Conservation (phyloP, 2,888 invertebrate genomes). For the Chrysotoxum bicinctum region DNA sequence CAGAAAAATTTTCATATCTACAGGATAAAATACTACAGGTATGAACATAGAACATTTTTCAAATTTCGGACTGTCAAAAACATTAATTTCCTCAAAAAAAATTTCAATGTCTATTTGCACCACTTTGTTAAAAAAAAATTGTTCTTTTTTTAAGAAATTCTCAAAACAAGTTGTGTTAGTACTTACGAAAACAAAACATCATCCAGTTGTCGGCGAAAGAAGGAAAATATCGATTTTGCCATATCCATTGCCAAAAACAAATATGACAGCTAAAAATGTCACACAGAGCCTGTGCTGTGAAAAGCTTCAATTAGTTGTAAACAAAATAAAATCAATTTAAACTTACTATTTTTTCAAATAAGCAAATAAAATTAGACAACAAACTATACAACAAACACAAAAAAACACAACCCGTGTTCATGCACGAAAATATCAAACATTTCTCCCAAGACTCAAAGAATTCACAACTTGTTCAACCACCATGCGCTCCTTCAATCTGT, state of each 20-base stretch:
- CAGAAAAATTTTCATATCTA: no score
- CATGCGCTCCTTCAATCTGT: slow-evolving; percentile 51
- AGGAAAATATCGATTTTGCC: slow-evolving; percentile 61
- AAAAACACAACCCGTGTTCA: slow-evolving; percentile 11
- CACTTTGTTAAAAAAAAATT: slow-evolving; percentile 2
- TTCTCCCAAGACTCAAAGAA: slow-evolving; percentile 44
- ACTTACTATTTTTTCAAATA: slow-evolving; percentile 17
- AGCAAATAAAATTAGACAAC: background rate
- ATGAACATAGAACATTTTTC: no score
- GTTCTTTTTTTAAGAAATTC: background rate
- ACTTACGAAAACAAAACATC: slow-evolving; percentile 56
- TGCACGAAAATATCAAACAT: slow-evolving; percentile 45
- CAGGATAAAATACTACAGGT: no score
- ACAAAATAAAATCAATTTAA: background rate
- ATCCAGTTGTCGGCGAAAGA: slow-evolving; percentile 47
- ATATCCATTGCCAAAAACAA: slow-evolving; percentile 19
- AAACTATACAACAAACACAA: background rate
- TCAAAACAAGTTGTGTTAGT: background rate
- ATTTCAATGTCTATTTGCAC: slow-evolving; percentile 25
- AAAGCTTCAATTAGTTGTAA: background rate
- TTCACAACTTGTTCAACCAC: slow-evolving; percentile 31
- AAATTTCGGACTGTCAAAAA: no score
- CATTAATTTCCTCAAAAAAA: background rate
- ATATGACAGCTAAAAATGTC: background rate
- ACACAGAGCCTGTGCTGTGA: background rate